phyloP scores from a whole-genome alignment of 2,888 invertebrate genomes.

The Drosophila seclusa region DNA sequence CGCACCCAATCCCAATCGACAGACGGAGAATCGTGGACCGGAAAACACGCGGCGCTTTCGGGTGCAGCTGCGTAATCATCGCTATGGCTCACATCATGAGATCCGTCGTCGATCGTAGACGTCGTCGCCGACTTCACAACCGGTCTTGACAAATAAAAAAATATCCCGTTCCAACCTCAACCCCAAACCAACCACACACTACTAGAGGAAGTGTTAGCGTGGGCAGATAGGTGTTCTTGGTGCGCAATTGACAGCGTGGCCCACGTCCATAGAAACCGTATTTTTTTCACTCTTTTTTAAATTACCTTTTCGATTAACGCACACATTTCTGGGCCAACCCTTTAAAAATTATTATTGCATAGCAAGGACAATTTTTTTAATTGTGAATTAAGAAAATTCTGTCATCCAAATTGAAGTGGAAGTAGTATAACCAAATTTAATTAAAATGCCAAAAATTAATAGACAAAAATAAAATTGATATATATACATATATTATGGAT shows the following conservation, averaged over 20 bases:
- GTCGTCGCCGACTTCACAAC: constrained; percentile 3
- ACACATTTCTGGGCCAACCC: constrained; percentile 20
- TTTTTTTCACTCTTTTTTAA: constrained; percentile 21
- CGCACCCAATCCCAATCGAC: constrained; percentile 47
- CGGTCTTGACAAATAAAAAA: constrained; percentile 12
- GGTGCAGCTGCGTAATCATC: constrained; percentile 79
- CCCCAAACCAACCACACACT: constrained; percentile 1
- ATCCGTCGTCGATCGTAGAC: constrained; percentile 75
- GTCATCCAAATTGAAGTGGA: constrained; percentile 45
- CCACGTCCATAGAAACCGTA: constrained; percentile 59
- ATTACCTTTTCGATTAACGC: constrained; percentile 37
- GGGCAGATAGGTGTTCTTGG: constrained; percentile 41
- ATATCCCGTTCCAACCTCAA: neutral
- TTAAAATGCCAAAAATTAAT: constrained; percentile 25
- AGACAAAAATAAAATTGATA: constrained; percentile 3
- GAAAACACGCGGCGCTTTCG: constrained; percentile 77
- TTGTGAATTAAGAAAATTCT: constrained; percentile 27
- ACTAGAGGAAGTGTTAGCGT: constrained; percentile 59
- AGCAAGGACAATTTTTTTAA: constrained; percentile 6
- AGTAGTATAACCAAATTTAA: constrained; percentile 40
- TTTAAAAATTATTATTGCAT: constrained; percentile 25
- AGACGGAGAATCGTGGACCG: constrained; percentile 59
- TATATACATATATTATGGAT: neutral
- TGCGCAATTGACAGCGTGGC: constrained; percentile 36
- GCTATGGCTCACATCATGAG: constrained; percentile 79